phyloP scores from a whole-genome alignment of 2,113 vertebrate genomes.

The Silurus asotus region DNA sequence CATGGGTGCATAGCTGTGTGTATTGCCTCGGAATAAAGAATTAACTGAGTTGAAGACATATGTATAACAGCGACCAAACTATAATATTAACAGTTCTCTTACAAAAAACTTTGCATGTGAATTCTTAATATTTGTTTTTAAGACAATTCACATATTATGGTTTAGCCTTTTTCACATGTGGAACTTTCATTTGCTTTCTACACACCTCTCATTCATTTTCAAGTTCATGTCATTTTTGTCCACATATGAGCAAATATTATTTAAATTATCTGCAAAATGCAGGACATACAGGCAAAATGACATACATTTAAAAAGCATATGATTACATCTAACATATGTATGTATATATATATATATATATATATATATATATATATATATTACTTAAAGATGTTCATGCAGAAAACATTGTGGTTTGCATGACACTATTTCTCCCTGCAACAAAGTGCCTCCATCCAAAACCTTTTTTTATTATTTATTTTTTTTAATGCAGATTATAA shows the following conservation, averaged over 20 bases:
- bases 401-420: background rate
- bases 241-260: too few relatives aligned
- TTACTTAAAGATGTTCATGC: background rate
- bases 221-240: background rate
- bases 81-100: background rate
- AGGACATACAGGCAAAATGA: background rate
- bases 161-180: background rate
- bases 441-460: conserved; percentile 6
- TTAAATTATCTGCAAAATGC: background rate
- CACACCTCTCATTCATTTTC: background rate
- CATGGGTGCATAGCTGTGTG: conserved; percentile 28
- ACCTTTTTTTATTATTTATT: background rate
- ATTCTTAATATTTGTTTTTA: background rate
- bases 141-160: background rate
- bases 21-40: conserved; percentile 12
- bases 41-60: background rate
- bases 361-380: too few relatives aligned
- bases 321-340: background rate
- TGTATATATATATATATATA: too few relatives aligned
- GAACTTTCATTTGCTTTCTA: background rate
- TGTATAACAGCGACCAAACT: background rate
- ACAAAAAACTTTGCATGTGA: background rate
- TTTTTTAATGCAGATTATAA: conserved; percentile 1
- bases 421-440: background rate
- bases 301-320: background rate